Evolutionary conservation across 2,113 vertebrate species (phyloP).

Genomic region (Colinus virginianus): DNA sequence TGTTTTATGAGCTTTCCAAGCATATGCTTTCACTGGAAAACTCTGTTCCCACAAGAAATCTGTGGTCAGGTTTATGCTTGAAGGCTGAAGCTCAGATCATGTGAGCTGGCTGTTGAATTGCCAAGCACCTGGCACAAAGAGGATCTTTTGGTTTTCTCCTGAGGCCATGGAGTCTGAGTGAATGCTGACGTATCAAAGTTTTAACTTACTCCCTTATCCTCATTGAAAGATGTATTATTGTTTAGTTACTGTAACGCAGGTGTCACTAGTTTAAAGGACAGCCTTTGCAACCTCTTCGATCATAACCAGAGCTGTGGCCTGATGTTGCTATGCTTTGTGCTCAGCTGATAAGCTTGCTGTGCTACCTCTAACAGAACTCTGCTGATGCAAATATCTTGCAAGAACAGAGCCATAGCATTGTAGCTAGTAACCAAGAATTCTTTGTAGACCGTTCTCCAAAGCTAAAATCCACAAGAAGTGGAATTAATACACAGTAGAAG

Average conservation of each 20-base stretch:
- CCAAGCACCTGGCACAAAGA: background rate
- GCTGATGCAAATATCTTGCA: slow-evolving; percentile 17
- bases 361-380: background rate
- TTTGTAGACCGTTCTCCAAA: background rate
- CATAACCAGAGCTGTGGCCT: background rate
- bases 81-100: background rate
- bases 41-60: slow-evolving; percentile 39
- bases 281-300: background rate
- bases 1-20: slow-evolving; percentile 35
- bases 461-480: background rate
- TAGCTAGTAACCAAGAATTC: slow-evolving; percentile 28
- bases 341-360: background rate
- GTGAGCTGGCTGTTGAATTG: background rate
- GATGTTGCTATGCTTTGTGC: background rate
- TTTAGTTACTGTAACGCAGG: background rate
- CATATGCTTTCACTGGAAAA: slow-evolving; percentile 57
- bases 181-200: background rate
- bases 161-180: background rate
- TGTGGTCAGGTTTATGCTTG: slow-evolving; percentile 37
- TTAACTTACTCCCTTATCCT: background rate
- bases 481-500: background rate
- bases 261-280: slow-evolving; percentile 20
- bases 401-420: background rate
- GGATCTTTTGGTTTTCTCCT: slow-evolving; percentile 33
- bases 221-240: background rate